These are phyloP conservation scores for Nyctibius bracteatus DNA, from an alignment of 2,113 vertebrate genomes.

Conservation along the genomic window DNA sequence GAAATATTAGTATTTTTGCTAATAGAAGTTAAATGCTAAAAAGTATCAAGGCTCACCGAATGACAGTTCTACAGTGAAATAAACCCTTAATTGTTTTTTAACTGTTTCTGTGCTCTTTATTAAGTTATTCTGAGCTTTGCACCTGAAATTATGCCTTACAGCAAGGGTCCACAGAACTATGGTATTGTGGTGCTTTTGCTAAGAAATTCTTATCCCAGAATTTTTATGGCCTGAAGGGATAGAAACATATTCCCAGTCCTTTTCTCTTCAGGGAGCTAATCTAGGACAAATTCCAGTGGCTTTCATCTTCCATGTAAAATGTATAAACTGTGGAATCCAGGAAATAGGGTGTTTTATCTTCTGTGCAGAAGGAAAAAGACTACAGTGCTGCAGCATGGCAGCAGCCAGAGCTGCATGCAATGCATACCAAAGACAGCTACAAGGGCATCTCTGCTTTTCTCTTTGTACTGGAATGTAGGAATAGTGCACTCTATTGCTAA, in stretches of 20 bases:
- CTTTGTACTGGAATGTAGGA: background rate
- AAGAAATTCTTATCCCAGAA: background rate
- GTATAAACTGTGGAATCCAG: background rate
- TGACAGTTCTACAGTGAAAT: background rate
- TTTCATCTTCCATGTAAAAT: conserved; percentile 16
- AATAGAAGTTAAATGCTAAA: background rate
- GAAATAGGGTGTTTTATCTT: background rate
- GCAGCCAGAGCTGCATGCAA: background rate
- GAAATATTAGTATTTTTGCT: background rate
- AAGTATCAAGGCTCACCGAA: background rate
- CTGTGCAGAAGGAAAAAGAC: background rate
- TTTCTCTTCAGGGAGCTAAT: background rate
- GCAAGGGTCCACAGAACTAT: background rate
- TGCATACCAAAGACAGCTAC: background rate
- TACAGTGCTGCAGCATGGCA: background rate
- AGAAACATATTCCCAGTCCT: background rate
- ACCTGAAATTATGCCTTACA: background rate
- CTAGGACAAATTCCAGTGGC: background rate
- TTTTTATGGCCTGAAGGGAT: background rate
- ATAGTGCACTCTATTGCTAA: background rate
- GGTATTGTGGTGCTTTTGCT: background rate
- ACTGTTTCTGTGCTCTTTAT: background rate
- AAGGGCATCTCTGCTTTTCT: background rate
- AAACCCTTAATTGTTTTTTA: background rate
- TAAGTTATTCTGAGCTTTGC: background rate